Conservation (phyloP, 1,140 invertebrate species). For the Elysia chlorotica region DNA sequence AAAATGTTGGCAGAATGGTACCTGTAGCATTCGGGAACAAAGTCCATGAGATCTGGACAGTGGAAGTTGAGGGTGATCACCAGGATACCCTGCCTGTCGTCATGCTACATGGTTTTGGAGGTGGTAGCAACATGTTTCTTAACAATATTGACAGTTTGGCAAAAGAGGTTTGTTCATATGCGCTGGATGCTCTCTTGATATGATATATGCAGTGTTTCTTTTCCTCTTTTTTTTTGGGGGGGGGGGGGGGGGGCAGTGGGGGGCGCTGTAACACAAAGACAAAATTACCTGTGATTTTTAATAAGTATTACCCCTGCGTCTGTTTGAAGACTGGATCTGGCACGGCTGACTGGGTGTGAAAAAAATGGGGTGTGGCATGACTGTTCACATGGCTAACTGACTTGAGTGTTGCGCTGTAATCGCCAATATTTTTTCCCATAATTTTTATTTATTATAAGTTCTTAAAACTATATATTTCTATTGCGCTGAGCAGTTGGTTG, state of each 20-base stretch:
- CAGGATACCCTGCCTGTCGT: conserved; percentile 2
- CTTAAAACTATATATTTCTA: too few species aligned
- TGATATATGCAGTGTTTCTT: not conserved
- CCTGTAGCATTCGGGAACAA: not conserved
- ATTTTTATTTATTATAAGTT: too few species aligned
- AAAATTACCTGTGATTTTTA: not conserved
- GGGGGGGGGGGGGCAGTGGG: not conserved
- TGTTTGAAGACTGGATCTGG: not conserved
- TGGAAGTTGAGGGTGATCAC: conserved; percentile 5
- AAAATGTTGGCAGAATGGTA: conserved; percentile 8
- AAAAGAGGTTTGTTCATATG: conserved; percentile 5
- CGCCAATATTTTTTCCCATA: too few species aligned
- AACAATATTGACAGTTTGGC: conserved; percentile 18
- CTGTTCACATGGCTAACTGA: too few species aligned
- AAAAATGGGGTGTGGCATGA: too few species aligned
- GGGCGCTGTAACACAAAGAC: not conserved
- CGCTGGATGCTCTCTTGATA: not conserved
- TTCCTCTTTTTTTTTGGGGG: not conserved
- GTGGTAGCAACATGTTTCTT: conserved; percentile 17
- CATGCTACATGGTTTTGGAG: conserved; percentile 19
- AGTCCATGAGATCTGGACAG: conserved; percentile 19
- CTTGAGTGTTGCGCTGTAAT: too few species aligned
- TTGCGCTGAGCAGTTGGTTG: too few species aligned
- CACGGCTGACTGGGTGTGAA: too few species aligned
- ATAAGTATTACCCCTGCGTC: not conserved